Evolutionary conservation across 2,797 vertebrate genomes (phyloP), one percentile per base, ranked within the genome.

Genomic region (Catamblyrhynchus diadema): DNA sequence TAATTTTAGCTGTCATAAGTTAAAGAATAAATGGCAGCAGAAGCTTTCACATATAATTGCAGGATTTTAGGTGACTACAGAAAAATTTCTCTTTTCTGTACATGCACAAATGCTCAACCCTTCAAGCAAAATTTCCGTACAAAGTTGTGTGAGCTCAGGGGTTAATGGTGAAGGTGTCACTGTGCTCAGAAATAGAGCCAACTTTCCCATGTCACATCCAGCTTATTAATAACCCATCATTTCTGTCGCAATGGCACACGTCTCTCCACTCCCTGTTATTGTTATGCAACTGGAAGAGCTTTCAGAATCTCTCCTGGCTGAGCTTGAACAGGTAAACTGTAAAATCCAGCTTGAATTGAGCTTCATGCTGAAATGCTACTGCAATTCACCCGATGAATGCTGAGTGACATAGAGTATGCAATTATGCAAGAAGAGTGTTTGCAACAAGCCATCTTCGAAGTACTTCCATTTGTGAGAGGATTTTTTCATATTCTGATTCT

Each of bases 1-100:
- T 95, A 93, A 95, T 96, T 97, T 95, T 37, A 97, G 81, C 90
- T 93, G 93, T 95, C 95, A 85, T 77, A 95, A 94, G 71, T 73
- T 86, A 93, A 80, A 92, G 88, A 92, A 94, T 80, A 95, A 95
- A 89, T 77, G 88, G 86, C 79, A 97, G 88, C 37, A 94, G 79
- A 80, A 93, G 86, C 78, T 94, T 92, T 88, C 53, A 71, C 59
- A 74, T 74, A 30, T 54, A 94, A 97, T 77, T 80, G 71, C 81
- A 91, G 81, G 74, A 93, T 94, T 95, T 95, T 86, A 74, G 78
- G 65, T 73, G 80, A 81, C 74, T 94, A 65, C 56, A 50, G 42
- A 77, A 88, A 57, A 90, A 47, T 11, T 81, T 90, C 56, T 21
- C 57, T 80, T 80, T 71, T 39, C 78, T 73, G 35, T 70, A 50